Percentiles rank a stretch among this genome's conserved stretches.
Evolutionary conservation across 2,797 vertebrate species (phyloP).

Genomic region (Odontamblyopus lacepedii): DNA sequence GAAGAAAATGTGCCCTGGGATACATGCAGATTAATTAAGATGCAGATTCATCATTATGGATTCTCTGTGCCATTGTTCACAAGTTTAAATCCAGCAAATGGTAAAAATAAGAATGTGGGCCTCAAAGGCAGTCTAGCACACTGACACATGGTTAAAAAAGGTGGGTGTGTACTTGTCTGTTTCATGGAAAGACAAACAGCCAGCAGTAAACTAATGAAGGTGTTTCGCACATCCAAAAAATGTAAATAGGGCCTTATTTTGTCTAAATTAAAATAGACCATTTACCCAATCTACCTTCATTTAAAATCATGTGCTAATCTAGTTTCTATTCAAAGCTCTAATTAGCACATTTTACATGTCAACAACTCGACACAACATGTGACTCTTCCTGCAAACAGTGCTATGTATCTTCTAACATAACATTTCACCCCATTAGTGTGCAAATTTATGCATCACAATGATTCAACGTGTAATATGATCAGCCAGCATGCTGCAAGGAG

Average conservation of each 20-base stretch:
- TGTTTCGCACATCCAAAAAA: not conserved
- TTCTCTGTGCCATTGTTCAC: slow-evolving; percentile 29
- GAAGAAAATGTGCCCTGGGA: slow-evolving; percentile 35
- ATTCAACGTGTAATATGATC: slow-evolving; percentile 35
- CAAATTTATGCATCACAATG: slow-evolving; percentile 44
- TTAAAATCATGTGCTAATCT: slow-evolving; percentile 24
- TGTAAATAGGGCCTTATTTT: not conserved
- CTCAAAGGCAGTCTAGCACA: slow-evolving; percentile 27
- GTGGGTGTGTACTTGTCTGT: slow-evolving; percentile 13
- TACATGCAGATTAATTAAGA: slow-evolving; percentile 51
- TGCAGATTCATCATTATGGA: slow-evolving; percentile 19
- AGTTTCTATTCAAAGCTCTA: slow-evolving; percentile 34
- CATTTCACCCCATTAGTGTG: slow-evolving; percentile 37
- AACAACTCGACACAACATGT: slow-evolving; percentile 32
- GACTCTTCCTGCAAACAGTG: slow-evolving; percentile 29
- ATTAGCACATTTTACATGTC: slow-evolving; percentile 44
- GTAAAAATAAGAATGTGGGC: slow-evolving; percentile 16
- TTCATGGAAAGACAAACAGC: not conserved
- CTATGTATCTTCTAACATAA: slow-evolving; percentile 16
- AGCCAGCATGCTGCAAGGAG: not conserved
- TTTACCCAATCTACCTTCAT: slow-evolving; percentile 24
- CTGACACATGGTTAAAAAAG: slow-evolving; percentile 29
- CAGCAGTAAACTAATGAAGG: slow-evolving; percentile 9
- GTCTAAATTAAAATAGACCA: not conserved
- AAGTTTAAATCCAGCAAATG: slow-evolving; percentile 19